Evolutionary conservation across 2,797 vertebrate genomes (phyloP), one percentile per base, ranked within the genome.

Genomic region (Lophius americanus): DNA sequence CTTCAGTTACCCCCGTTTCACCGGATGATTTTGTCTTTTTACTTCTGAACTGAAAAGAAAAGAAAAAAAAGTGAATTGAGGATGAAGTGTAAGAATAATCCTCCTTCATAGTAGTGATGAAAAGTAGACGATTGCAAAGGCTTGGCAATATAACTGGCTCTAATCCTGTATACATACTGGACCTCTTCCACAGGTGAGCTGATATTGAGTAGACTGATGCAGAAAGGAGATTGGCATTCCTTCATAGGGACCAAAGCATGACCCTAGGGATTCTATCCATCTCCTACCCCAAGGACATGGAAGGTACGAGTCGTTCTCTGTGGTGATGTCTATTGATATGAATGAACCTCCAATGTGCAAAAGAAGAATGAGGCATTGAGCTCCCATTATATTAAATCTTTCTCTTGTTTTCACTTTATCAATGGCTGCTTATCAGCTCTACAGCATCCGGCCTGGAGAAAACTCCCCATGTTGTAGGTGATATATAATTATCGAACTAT

Each of bases 271-370:
- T 13, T 12, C 23, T 6, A 14, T 44, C 33, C n/a, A 60, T 66
- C 51, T 51, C 37, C 7, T 36, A 12, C 57, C 51, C 56, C 53
- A 73, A 32, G 38, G 5, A 8, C 8, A n/a, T 56, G 51, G 37
- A 55, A 75, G 33, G 49, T 59, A 71, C 55, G 54, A 60, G 13
- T n/a, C 39, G 5, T 23, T 57, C 36, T 61, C n/a, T 49, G 32
- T 42, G 63, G 37, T 49, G 13, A 6, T 52, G 6, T 36, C 39
- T 9, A 50, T 32, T 52, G 44, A 39, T 54, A 43, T 32, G 36
- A 38, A 56, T 58, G 32, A 9, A 38, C 4, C 44, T 68, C 10
- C 41, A 48, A 23, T 12, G 38, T 67, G 14, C 12, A 64, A 64
- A 60, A 3, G 32, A 39, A 53, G 35, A 39, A 41, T 36, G 5